Conservation (phyloP, 2,113 vertebrate genomes). For the Zapornia atra region DNA sequence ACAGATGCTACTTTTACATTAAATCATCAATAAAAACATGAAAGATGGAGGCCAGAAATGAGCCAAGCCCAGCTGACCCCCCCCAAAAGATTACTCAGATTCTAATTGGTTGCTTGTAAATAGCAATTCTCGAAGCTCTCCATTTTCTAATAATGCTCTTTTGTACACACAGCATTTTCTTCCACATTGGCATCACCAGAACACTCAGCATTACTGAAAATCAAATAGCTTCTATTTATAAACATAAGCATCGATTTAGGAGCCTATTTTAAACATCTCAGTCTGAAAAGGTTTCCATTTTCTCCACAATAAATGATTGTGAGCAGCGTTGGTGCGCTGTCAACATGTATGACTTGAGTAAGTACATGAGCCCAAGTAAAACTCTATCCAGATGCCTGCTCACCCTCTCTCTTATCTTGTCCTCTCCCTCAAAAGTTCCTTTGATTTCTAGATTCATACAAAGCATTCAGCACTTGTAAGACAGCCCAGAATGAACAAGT, state of each 20-base stretch:
- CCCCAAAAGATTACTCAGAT: background rate
- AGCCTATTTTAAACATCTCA: constrained; percentile 33
- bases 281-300: constrained; percentile 28
- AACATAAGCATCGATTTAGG: background rate
- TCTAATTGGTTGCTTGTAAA: background rate
- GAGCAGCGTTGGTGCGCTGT: background rate
- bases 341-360: background rate
- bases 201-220: constrained; percentile 24
- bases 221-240: constrained; percentile 39
- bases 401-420: background rate
- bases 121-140: background rate
- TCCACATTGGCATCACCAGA: background rate
- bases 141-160: constrained; percentile 19
- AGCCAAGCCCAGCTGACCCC: background rate
- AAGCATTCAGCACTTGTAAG: background rate
- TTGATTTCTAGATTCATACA: background rate
- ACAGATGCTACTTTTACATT: background rate
- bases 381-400: background rate
- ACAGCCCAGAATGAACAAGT: background rate
- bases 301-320: background rate
- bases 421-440: background rate
- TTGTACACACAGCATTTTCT: constrained; percentile 9
- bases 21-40: background rate
- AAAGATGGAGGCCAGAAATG: background rate
- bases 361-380: background rate